Conservation (phyloP, 2,888 invertebrate genomes). For the Cataglyphis altisquamis region DNA sequence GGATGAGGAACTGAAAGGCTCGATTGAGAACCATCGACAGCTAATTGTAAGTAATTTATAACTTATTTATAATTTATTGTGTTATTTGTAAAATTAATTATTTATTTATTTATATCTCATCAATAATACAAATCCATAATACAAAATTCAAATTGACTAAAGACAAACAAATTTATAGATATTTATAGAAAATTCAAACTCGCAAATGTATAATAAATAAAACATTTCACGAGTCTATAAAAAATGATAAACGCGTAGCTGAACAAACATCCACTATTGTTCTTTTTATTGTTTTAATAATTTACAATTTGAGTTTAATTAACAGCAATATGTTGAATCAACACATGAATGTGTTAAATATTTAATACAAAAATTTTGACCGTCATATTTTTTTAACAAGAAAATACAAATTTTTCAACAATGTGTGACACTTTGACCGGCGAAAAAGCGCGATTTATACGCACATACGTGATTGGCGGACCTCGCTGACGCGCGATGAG, state of each 20-base stretch:
- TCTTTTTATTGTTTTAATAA: too few species aligned
- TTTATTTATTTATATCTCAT: not conserved
- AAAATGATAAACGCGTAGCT: too few species aligned
- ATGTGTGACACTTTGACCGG: slow-evolving; percentile 65
- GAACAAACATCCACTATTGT: too few species aligned
- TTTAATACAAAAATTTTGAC: too few species aligned
- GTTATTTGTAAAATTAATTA: not conserved
- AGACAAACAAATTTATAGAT: not conserved
- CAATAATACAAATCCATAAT: too few species aligned
- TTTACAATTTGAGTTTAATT: too few species aligned
- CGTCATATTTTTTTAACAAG: too few species aligned
- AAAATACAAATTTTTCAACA: too few species aligned
- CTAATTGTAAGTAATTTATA: not conserved
- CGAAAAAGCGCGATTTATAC: slow-evolving; percentile 72
- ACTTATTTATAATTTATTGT: not conserved
- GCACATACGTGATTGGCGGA: slow-evolving; percentile 68
- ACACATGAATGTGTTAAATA: too few species aligned
- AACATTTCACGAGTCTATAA: too few species aligned
- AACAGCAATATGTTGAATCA: too few species aligned
- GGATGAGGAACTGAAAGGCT: not conserved
- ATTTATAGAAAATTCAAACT: not conserved
- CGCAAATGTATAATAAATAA: too few species aligned
- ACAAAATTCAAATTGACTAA: not conserved
- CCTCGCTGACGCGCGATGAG: slow-evolving; percentile 35
- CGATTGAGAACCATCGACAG: not conserved